These are phyloP conservation scores for Mus caroli DNA, from an alignment of 2,797 vertebrate species.

Conservation along the genomic window DNA sequence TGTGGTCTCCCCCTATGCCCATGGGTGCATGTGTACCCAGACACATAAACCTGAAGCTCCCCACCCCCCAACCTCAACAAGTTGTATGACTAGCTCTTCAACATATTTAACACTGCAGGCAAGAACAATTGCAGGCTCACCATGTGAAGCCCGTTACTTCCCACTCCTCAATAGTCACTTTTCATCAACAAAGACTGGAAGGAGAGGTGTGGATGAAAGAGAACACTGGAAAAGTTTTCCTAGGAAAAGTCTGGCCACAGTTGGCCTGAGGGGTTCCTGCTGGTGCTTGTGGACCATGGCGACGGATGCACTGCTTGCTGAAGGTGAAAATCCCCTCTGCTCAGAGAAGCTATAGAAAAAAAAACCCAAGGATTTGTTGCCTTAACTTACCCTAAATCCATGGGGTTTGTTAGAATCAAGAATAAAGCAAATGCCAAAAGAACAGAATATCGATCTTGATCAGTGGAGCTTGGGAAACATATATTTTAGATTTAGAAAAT, in stretches of 20 bases:
- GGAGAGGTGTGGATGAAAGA: background rate
- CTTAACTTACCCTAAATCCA: slow-evolving; percentile 10
- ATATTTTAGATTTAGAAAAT: slow-evolving; percentile 32
- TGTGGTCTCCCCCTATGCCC: background rate
- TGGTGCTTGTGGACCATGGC: fast-evolving
- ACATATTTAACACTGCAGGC: fast-evolving
- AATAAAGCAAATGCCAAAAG: background rate
- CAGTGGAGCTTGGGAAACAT: background rate
- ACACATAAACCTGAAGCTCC: background rate
- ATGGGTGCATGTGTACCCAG: background rate
- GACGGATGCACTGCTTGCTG: too few species aligned
- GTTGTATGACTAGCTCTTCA: background rate
- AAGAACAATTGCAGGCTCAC: background rate
- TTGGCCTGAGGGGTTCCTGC: background rate
- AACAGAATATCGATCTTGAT: background rate
- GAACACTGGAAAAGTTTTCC: background rate
- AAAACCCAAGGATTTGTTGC: background rate
- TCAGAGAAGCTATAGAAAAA: background rate
- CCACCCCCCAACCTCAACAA: too few species aligned
- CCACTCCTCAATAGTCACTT: background rate
- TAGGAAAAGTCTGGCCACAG: fast-evolving
- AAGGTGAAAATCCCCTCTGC: background rate
- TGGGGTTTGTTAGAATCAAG: slow-evolving; percentile 21
- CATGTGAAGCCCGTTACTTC: background rate
- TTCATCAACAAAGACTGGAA: background rate